Base-by-base conservation (phyloP, 1,140 invertebrate species). In the Ooceraea biroi region DNA sequence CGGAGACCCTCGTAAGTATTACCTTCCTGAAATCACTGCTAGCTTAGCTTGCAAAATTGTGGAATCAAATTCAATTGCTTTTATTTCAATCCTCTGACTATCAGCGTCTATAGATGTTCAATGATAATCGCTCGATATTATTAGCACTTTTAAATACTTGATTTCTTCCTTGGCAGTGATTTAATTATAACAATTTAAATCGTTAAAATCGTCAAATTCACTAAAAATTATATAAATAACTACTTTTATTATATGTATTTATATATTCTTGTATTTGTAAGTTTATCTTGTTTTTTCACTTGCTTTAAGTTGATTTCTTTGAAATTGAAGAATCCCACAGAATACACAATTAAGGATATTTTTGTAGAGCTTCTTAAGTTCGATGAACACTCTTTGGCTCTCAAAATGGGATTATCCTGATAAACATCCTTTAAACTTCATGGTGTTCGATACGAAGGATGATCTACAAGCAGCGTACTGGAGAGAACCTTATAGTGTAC, bases 391-490 rank as follows among this genome's bases (percentile, higher is more conserved):
- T n/a, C 85, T 95, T 3, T 96, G 95, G 95, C 85, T 94, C 72
- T 94, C 93, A 3, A 94, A 95, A 82, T 92, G 94, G 88, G 94
- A 95, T 77, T 93, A 94, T 60, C 94, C 94, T 0, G 90, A 90
- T n/a, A 95, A 95, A 83, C 94, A 95, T 68, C 94, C 95, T 12
- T 95, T 97, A 86, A 95, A 95, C 87, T 97, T 96, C 94, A 92
- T 96, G 71, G 92, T 95, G 44, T 97, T 96, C 91, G 95, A 96
- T 82, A 95, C 95, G 74, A 96, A 95, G 80, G 96, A 96, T 61
- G 96, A 96, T 84, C 94, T 97, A 61, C 95, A 96, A 69, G 96
- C 96, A 55, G 95, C 96, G 12, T 97, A 97, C 91, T 96, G 96
- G 95, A 95, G 94, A 86, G 95, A 96, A 87, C 95, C 96, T 0